Percentiles rank a stretch among this genome's conserved stretches.
phyloP scores from a whole-genome alignment of 2,113 vertebrate genomes.

The Barbus barbus region DNA sequence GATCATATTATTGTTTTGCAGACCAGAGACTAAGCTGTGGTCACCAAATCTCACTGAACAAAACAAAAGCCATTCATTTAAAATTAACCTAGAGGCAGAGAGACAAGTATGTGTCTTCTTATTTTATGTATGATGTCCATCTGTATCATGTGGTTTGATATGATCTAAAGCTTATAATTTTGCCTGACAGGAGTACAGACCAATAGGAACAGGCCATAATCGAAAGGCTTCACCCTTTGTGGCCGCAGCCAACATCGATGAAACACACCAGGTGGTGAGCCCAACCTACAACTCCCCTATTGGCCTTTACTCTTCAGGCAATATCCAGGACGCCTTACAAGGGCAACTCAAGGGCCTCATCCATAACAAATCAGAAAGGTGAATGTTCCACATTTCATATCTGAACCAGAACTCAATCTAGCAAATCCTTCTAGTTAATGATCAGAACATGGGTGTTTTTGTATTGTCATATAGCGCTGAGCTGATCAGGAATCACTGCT shows the following conservation, averaged over 20 bases:
- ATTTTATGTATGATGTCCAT: not conserved
- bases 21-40: constrained; percentile 88
- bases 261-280: constrained; percentile 96
- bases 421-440: not conserved
- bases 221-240: constrained; percentile 93
- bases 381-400: constrained; percentile 61
- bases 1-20: constrained; percentile 56
- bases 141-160: constrained; percentile 31
- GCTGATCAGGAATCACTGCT: not conserved
- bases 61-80: constrained; percentile 84
- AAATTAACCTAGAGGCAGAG: constrained; percentile 90
- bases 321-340: constrained; percentile 94
- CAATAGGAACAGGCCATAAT: constrained; percentile 91
- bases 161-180: not conserved
- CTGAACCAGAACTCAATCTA: not conserved
- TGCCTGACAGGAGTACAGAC: constrained; percentile 86
- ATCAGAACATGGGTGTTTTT: not conserved
- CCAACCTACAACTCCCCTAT: constrained; percentile 97
- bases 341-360: constrained; percentile 92
- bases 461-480: no score
- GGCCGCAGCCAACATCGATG: constrained; percentile 93
- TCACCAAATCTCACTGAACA: constrained; percentile 86
- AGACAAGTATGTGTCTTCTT: constrained; percentile 69
- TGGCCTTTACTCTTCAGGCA: constrained; percentile 95
- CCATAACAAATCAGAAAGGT: constrained; percentile 81